Percentiles rank a stretch among this genome's conserved stretches.
These are phyloP conservation scores for Pocota personata DNA, from an alignment of 2,888 invertebrate genomes.

Conservation along the genomic window DNA sequence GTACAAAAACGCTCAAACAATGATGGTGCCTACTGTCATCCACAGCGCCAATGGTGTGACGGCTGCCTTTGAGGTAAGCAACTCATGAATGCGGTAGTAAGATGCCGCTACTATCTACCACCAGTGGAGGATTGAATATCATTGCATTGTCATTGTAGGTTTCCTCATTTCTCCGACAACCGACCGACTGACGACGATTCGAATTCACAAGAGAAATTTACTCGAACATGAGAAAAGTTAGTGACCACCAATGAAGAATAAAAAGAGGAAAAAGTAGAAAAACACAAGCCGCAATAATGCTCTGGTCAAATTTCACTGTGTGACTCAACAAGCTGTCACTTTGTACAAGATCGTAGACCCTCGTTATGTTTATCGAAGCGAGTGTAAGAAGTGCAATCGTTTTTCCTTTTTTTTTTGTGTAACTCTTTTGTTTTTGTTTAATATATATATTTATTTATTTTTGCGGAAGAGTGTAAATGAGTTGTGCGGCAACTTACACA, in stretches of 20 bases:
- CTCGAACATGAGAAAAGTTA: conserved; percentile 34
- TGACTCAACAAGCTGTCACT: conserved; percentile 54
- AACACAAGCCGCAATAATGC: not conserved
- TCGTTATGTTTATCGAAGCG: conserved; percentile 29
- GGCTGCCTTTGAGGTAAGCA: conserved; percentile 9
- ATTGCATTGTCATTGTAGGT: conserved; percentile 42
- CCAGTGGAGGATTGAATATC: conserved; percentile 47
- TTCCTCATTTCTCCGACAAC: conserved; percentile 52
- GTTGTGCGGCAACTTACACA: conserved; percentile 35
- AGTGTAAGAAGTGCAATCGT: conserved; percentile 33
- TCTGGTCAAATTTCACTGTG: conserved; percentile 56
- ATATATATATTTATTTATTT: conserved; percentile 17
- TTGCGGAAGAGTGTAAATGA: conserved; percentile 18
- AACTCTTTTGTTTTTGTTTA: not conserved
- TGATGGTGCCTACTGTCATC: not conserved
- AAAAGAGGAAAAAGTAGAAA: not conserved
- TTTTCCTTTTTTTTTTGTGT: conserved; percentile 1
- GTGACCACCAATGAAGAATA: conserved; percentile 20
- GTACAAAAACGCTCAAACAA: conserved; percentile 3
- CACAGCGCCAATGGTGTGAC: not conserved
- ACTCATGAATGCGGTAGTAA: conserved; percentile 24
- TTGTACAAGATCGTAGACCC: conserved; percentile 61
- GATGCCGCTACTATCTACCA: conserved; percentile 27
- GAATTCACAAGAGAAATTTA: conserved; percentile 33
- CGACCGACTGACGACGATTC: not conserved